Evolutionary conservation across 1,140 invertebrate genomes (phyloP).

Genomic region (Micrasema longulum): DNA sequence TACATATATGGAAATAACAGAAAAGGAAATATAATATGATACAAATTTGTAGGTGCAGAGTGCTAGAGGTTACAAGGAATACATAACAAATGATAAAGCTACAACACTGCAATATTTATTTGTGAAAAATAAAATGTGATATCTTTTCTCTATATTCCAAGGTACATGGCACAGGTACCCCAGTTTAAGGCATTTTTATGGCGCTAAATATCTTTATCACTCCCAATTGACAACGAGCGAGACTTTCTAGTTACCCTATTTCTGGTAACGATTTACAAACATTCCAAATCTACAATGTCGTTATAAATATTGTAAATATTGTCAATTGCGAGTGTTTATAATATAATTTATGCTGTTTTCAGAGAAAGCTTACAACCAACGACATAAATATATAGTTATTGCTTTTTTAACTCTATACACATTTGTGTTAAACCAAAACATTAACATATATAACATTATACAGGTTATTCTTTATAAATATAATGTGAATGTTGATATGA

Average conservation of each 20-base stretch:
- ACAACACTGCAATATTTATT: conserved; percentile 51
- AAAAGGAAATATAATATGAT: conserved; percentile 12
- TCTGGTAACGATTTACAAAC: too few species aligned
- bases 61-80: conserved; percentile 37
- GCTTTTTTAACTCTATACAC: background rate
- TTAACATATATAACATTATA: background rate
- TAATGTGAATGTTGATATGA: conserved; percentile 39
- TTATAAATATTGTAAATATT: background rate
- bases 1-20: conserved; percentile 32
- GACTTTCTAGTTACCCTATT: background rate
- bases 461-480: conserved; percentile 11
- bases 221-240: conserved; percentile 35
- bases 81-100: conserved; percentile 51
- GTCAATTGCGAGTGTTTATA: conserved; percentile 42
- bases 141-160: conserved; percentile 52
- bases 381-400: conserved; percentile 5
- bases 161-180: conserved; percentile 54
- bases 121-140: conserved; percentile 55
- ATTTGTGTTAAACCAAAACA: background rate
- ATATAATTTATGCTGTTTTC: conserved; percentile 51
- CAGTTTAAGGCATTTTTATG: conserved; percentile 54
- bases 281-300: too few species aligned
- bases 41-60: conserved; percentile 26
- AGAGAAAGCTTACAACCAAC: conserved; percentile 52
- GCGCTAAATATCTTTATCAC: conserved; percentile 51